Evolutionary conservation across 2,797 vertebrate species (phyloP), one percentile per base, ranked within the genome.

Genomic region (Thamnophis elegans): DNA sequence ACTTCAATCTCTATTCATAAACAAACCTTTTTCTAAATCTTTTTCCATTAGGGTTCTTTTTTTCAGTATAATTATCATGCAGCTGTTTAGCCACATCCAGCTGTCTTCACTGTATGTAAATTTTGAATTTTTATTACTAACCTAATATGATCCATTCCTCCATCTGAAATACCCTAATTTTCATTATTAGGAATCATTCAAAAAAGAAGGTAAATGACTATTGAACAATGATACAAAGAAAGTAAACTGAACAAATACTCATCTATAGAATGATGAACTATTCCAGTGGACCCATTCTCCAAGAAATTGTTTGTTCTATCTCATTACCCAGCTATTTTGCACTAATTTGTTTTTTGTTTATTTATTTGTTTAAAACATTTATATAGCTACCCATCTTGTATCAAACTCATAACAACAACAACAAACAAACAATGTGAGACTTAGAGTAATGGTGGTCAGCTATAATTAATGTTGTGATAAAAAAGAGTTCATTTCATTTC

Each of bases 1-100:
- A 68, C 93, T 93, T 92, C 92, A 91, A 92, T 51, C 54, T 36
- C 0, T 47, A 90, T 94, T 91, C 94, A 92, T 58, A 92, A 93
- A 90, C 89, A 32, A n/a, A 4, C 53, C 54, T 82, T 36, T 82
- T 90, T 92, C 92, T 90, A 90, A 73, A 53, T 62, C 0, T 18
- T 65, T 12, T 6, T 91, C n/a, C 55, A 12, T 12, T 86, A 51
- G 93, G 91, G 90, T 42, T 32, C 90, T 25, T 88, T 91, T 90
- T 28, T 73, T 20, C 55, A 93, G 42, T 59, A 28, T 36, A 87
- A 53, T 58, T 36, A 90, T 55, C 22, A 16, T 28, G n/a, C 18
- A 90, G 55, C 73, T 60, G 59, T 56, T 89, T 51, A 42, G 78
- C 20, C 42, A 18, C 78, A 91, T 93, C 32, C 85, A 88, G 11